Evolutionary conservation across 1,140 invertebrate genomes (phyloP), one percentile per base, ranked within the genome.

Genomic region (Drosophila arizonae): DNA sequence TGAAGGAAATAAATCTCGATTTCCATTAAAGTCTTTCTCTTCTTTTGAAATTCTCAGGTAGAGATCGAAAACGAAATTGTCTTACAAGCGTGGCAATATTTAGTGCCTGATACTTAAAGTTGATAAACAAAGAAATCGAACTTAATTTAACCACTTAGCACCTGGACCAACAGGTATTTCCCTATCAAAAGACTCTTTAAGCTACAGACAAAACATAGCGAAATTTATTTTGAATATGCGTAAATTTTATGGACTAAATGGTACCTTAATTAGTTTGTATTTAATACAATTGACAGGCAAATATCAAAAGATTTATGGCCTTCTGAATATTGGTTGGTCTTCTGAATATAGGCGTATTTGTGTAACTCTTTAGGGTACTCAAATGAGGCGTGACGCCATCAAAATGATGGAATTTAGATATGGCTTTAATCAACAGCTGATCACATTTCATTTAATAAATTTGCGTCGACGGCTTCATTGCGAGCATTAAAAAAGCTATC

Each of bases 221-320:
- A 30, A 46, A 4, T 13, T 3, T 46, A 13, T 55, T 3, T n/a
- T 55, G 26, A n/a, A 43, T 45, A 3, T 24, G 4, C 45, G 4
- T 30, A 2, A 30, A n/a, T 45, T 17, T 67, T 46, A 58, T 57
- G 63, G 54, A 30, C 33, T 1, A 66, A 84, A 87, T 77, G 74
- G 71, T 69, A 62, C 50, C 56, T 71, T 66, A 88, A 87, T 88
- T 87, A 84, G 84, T 75, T 82, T 58, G 67, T 88, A 84, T 89
- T 87, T 88, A 88, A 87, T 88, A 79, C 73, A 77, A 87, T 87
- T 87, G 54, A 67, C 85, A 88, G 33, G 52, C 39, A 58, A 60
- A 41, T 69, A 61, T 61, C 74, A 84, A 88, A 81, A 41, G 33
- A 41, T 39, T 30, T 55, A 5, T 30, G 28, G 28, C 28, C 28